Base-by-base conservation (phyloP, 2,888 invertebrate genomes). In the Lysandra coridon region DNA sequence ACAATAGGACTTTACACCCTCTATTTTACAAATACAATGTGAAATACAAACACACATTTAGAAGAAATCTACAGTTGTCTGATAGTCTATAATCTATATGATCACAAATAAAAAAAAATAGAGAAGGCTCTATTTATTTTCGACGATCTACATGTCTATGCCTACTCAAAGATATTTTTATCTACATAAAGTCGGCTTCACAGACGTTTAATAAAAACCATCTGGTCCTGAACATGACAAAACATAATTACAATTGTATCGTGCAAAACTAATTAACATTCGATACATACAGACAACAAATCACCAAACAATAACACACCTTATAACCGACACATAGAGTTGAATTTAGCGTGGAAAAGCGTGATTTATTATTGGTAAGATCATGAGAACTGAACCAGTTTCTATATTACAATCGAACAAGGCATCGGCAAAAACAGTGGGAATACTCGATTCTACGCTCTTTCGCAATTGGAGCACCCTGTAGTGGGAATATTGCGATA, bases 311-410 rank as follows among this genome's bases (percentile, higher is more conserved):
- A 75, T 14, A 75, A 75, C 23, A 49, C 30, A 75, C 44, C 30
- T 4, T 75, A 44, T 14, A 4, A 0, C 6, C 1, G 0, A 7
- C 3, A 5, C 1, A 75, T 49, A 44, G 30, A 49, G 75, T 30
- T 30, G 10, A 44, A 44, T 12, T 23, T 23, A 12, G 6, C 12
- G 3, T 6, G 30, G 75, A 23, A 75, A 6, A 23, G 49, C 23
- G 79, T 82, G 82, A 80, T 83, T 83, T 80, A 82, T 81, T 81
- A 80, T 79, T 80, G 79, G 80, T 78, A 82, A 82, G 80, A 83
- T 80, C 81, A 82, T 85, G 84, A 78, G 84, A 84, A 84, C 82
- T 83, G 80, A 82, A 81, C 82, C 82, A 84, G 83, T 84, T 84
- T 85, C 84, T 84, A 82, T 73, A 83, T 83, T 79, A 75, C 83